phyloP scores from a whole-genome alignment of 2,797 vertebrate species.

The Gymnothorax reevesii region DNA sequence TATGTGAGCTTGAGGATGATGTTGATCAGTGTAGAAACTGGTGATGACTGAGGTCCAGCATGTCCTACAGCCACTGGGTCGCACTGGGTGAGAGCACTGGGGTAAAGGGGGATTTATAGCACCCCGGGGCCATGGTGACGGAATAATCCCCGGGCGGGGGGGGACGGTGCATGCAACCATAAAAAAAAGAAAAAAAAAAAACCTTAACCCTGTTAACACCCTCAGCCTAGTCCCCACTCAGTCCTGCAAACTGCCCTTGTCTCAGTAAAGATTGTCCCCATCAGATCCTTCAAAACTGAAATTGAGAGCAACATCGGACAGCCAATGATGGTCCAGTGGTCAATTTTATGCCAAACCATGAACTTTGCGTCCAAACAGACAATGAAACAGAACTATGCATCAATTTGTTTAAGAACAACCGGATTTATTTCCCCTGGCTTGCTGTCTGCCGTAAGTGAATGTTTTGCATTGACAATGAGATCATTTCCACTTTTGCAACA shows the following conservation, averaged over 20 bases:
- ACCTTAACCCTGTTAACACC: conserved; percentile 25
- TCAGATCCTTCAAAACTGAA: not conserved
- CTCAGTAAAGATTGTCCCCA: not conserved
- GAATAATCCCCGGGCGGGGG: conserved; percentile 9
- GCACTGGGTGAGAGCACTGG: not conserved
- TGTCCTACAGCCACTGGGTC: conserved; percentile 16
- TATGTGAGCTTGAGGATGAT: not conserved
- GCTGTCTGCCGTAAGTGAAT: not conserved
- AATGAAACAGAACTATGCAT: not conserved
- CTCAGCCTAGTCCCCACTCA: not conserved
- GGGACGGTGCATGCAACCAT: not conserved
- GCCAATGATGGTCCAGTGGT: not conserved
- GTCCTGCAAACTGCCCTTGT: not conserved
- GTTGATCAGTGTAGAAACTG: conserved; percentile 6
- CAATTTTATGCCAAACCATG: not conserved
- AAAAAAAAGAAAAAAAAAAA: conserved; percentile 16
- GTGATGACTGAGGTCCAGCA: conserved; percentile 16
- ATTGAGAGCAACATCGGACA: not conserved
- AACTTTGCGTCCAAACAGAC: not conserved
- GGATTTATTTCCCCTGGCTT: not conserved
- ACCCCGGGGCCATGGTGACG: conserved; percentile 5
- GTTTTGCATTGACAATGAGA: not conserved
- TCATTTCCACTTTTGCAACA: not conserved
- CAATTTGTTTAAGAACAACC: not conserved
- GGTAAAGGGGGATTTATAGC: conserved; percentile 17